Evolutionary conservation across 2,797 vertebrate genomes (phyloP).

Genomic region (Chaenodraco wilsoni): DNA sequence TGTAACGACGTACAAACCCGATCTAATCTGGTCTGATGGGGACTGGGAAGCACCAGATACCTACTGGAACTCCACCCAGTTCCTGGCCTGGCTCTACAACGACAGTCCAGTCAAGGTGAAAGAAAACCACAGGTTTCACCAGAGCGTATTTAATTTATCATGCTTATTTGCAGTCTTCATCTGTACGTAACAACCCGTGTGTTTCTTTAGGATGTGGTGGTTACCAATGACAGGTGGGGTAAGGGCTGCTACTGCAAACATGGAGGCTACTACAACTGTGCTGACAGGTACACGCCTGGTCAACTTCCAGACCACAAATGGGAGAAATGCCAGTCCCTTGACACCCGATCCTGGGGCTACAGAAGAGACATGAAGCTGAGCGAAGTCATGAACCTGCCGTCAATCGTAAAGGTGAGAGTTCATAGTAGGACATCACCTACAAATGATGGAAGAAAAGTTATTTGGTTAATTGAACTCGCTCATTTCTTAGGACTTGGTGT

Average conservation of each 20-base stretch:
- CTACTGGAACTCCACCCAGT: constrained; percentile 93
- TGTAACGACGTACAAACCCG: constrained; percentile 87
- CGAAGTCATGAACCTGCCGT: constrained; percentile 76
- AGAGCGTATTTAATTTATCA: not conserved
- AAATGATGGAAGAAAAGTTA: not conserved
- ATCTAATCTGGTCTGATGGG: constrained; percentile 92
- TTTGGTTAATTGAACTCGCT: not conserved
- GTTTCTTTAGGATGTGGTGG: constrained; percentile 83
- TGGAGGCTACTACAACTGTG: constrained; percentile 91
- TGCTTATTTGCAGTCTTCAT: not conserved
- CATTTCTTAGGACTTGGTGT: constrained; percentile 84
- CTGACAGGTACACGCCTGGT: constrained; percentile 85
- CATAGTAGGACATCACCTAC: not conserved
- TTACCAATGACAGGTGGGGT: constrained; percentile 93
- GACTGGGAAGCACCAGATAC: constrained; percentile 87
- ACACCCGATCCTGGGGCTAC: constrained; percentile 89
- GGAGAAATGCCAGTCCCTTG: constrained; percentile 91
- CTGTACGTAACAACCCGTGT: not conserved
- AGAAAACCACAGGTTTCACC: not conserved
- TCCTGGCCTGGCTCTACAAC: constrained; percentile 95
- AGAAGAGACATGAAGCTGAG: constrained; percentile 83
- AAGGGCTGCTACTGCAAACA: constrained; percentile 86
- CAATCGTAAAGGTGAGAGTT: constrained; percentile 78
- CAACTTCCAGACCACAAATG: constrained; percentile 86
- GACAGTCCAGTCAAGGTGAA: constrained; percentile 94